Evolutionary conservation across 2,113 vertebrate species (phyloP).

Genomic region (Diadophis punctatus): DNA sequence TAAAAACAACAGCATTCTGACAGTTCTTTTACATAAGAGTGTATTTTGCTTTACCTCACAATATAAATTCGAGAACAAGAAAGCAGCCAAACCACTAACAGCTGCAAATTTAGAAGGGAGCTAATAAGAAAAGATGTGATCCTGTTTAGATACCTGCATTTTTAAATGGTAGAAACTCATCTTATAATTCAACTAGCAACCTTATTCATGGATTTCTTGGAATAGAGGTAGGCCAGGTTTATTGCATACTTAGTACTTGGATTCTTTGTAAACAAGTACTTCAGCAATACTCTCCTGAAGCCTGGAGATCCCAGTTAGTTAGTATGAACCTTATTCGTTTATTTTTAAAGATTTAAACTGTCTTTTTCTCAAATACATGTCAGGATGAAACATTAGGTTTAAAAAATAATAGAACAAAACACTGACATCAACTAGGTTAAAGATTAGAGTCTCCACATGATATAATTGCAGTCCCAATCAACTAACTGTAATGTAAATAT

Average conservation of each 20-base stretch:
- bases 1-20: background rate
- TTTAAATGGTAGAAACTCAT: background rate
- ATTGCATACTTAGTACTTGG: background rate
- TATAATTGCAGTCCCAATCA: too few relatives aligned
- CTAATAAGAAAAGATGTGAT: background rate
- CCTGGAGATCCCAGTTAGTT: background rate
- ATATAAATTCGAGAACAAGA: background rate
- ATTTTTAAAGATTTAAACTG: background rate
- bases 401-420: background rate
- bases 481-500: too few relatives aligned
- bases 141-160: background rate
- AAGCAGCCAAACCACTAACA: background rate
- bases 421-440: background rate
- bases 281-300: background rate
- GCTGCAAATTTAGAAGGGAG: background rate
- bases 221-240: background rate
- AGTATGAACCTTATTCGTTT: background rate
- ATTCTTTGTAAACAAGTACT: background rate
- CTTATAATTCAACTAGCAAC: background rate
- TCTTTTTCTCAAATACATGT: background rate
- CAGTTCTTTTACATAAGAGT: background rate
- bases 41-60: background rate
- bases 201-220: background rate
- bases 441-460: background rate
- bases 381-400: background rate